Evolutionary conservation across 1,140 invertebrate genomes (phyloP), one percentile per base, ranked within the genome.

Genomic region (Stratiolaelaps scimitus): DNA sequence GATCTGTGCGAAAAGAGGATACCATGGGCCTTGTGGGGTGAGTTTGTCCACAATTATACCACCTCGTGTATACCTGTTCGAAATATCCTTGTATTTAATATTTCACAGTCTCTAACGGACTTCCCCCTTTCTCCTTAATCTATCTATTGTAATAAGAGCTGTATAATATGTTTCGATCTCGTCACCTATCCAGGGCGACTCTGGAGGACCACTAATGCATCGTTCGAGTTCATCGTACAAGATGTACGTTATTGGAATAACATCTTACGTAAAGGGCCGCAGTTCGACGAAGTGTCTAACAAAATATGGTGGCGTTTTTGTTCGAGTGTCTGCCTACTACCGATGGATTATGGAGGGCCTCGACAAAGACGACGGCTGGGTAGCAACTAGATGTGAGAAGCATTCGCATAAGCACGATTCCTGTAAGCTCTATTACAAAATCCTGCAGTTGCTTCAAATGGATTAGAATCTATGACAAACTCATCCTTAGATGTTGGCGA

Each of bases 231-330:
- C 26, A 15, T 20, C 53, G 53, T 60, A 60, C 53, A 60, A 34
- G 53, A 60, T 60, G 53, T 60, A 60, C 53, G 53, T 60, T 34
- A 60, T 60, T 34, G 53, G 53, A n/a, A 60, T 60, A 15, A 60
- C 53, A 23, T 60, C 53, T 60, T 60, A 60, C 53, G 53, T 60
- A 15, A 60, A 60, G 26, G 53, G 53, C 15, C 53, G 53, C 53
- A 60, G 53, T 23, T 60, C 53, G 53, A 60, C 53, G 26, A 60
- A 60, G 34, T 60, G 53, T 34, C 53, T 60, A 15, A 60, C 53
- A 15, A 60, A 60, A 34, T 60, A 60, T 23, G 53, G 53, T 26
- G 53, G 53, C 23, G 53, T 60, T 15, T 60, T 60, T 34, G 53
- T 60, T 29, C 53, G 53, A 20, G 53, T 60, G 53, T 60, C 53